Evolutionary conservation across 2,113 vertebrate genomes (phyloP).

Genomic region (Sinocyclocheilus anophthalmus): DNA sequence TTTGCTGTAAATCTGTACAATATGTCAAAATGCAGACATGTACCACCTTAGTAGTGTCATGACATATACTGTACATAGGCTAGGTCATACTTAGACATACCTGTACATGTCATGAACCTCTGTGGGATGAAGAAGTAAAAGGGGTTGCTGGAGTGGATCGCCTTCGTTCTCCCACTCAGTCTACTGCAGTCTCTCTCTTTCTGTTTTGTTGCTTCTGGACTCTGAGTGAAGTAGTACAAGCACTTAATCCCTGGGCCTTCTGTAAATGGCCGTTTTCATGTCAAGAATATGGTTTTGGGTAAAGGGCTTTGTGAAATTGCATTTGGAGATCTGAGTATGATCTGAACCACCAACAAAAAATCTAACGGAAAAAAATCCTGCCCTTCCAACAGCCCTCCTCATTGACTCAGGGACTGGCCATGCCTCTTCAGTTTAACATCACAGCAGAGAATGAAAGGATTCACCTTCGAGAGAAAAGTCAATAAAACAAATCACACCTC

Average conservation of each 20-base stretch:
- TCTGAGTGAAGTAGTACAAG: not conserved
- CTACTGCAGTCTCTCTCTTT: not conserved
- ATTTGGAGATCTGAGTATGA: constrained; percentile 14
- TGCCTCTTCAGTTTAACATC: constrained; percentile 19
- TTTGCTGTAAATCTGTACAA: not conserved
- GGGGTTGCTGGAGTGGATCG: not conserved
- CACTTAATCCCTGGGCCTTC: constrained; percentile 25
- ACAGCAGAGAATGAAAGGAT: constrained; percentile 17
- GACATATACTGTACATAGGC: not conserved
- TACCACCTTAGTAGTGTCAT: not conserved
- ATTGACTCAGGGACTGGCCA: not conserved
- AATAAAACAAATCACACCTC: constrained; percentile 28
- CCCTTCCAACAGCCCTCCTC: constrained; percentile 1
- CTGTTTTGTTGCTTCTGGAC: not conserved
- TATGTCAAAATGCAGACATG: not conserved
- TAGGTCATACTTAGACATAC: not conserved
- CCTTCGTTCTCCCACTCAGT: not conserved
- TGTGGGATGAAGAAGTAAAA: constrained; percentile 22
- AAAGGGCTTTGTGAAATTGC: constrained; percentile 14
- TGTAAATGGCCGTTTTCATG: constrained; percentile 18
- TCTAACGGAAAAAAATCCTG: not conserved
- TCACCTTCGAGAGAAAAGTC: constrained; percentile 15
- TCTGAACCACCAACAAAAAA: constrained; percentile 15
- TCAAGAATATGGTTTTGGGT: constrained; percentile 17
- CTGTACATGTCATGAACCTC: constrained; percentile 19